Evolutionary conservation across 2,888 invertebrate species (phyloP).

Genomic region (Holacanthella duospinosa): DNA sequence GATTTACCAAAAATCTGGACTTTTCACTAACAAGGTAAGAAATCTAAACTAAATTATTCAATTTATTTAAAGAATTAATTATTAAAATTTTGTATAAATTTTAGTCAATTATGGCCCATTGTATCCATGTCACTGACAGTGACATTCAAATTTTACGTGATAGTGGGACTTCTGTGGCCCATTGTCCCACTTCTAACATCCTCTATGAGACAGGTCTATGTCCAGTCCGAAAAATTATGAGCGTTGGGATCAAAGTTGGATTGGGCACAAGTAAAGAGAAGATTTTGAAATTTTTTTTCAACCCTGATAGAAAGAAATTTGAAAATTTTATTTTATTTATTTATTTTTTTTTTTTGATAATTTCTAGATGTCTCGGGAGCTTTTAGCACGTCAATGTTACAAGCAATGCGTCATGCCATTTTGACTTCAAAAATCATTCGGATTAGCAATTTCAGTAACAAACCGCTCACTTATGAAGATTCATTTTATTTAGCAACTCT

Average conservation of each 20-base stretch:
- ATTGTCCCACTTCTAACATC: slow-evolving; percentile 79
- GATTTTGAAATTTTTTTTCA: too few relatives aligned
- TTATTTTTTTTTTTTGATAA: slow-evolving; percentile 21
- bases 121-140: slow-evolving; percentile 57
- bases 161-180: slow-evolving; percentile 59
- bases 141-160: slow-evolving; percentile 56
- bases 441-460: slow-evolving; percentile 48
- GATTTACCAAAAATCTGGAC: slow-evolving; percentile 63
- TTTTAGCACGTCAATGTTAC: slow-evolving; percentile 61
- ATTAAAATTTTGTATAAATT: neutral
- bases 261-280: slow-evolving; percentile 64
- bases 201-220: slow-evolving; percentile 70
- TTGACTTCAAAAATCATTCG: slow-evolving; percentile 61
- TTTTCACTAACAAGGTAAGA: slow-evolving; percentile 68
- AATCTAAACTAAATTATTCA: neutral
- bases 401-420: slow-evolving; percentile 61
- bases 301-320: neutral
- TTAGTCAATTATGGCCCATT: slow-evolving; percentile 73
- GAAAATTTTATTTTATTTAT: neutral
- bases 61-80: neutral
- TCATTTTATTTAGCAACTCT: slow-evolving; percentile 77
- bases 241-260: slow-evolving; percentile 60
- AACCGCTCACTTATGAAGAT: slow-evolving; percentile 52
- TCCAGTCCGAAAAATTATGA: slow-evolving; percentile 57
- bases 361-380: slow-evolving; percentile 70